Base-by-base conservation (phyloP, 2,113 vertebrate species). In the Larimichthys polyactis region DNA sequence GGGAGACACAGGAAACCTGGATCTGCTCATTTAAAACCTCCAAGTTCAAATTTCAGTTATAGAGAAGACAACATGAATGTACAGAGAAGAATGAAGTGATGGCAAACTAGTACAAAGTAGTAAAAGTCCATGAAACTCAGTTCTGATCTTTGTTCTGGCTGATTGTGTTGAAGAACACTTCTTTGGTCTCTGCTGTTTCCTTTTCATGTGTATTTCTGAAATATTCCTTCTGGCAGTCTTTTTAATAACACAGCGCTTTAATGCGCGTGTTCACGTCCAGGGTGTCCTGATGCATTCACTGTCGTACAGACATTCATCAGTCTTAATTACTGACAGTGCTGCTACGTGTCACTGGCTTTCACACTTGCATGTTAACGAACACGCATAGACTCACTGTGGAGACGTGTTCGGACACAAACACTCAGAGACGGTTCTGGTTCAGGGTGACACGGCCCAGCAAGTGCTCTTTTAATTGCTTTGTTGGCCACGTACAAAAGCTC, bases 391-490 rank as follows among this genome's bases (percentile, higher is more conserved):
- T 46, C 63, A 24, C 19, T 17, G 11, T 10, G 15, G 16, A 5
- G 29, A 20, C n/a, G 24, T 8, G 48, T 62, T 55, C 54, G 22
- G 7, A 52, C 2, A 22, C n/a, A 22, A n/a, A 27, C 24, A n/a
- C 15, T 40, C 4, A 29, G 11, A 67, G 29, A 44, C 0, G 15
- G 49, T 32, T 29, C 32, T 24, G 48, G 36, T 11, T 69, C 14
- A 24, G 1, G 36, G 36, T 44, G 62, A 43, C 60, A 17, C 2
- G 11, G 7, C 60, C 14, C 68, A 67, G 75, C 54, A 0, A 19
- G 74, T 0, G 44, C 22, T 44, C 17, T 44, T 72, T 83, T 72
- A 78, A 72, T 78, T 67, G 75, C 22, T 44, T n/a, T 0, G 12
- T 27, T 22, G 55, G 63, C 54, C 22, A 7, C 1, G 11, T 54